These are phyloP conservation scores for Mormoops blainvillei DNA, from an alignment of 2,113 vertebrate genomes.

Conservation along the genomic window DNA sequence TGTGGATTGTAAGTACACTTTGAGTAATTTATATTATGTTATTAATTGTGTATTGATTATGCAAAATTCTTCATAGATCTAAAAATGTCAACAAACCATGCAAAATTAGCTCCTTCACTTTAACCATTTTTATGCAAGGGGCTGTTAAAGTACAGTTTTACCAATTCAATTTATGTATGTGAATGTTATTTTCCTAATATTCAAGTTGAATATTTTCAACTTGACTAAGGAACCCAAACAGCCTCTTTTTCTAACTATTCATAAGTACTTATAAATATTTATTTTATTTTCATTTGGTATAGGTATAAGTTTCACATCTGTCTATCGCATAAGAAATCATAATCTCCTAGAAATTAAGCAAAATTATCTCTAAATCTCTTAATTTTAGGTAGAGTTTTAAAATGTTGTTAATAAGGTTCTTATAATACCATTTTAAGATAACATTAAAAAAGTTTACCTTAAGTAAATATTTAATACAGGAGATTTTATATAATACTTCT, in stretches of 20 bases:
- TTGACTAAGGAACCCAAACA: not conserved
- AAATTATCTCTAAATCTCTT: not conserved
- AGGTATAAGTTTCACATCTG: not conserved
- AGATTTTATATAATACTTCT: not conserved
- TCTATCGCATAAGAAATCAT: not conserved
- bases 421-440: not conserved
- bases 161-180: not conserved
- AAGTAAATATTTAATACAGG: not conserved
- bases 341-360: not conserved
- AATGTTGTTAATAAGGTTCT: not conserved
- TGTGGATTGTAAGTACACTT: conserved; percentile 90
- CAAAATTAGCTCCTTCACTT: not conserved
- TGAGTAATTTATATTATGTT: not conserved
- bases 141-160: not conserved
- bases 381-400: not conserved
- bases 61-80: not conserved
- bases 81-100: not conserved
- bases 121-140: not conserved
- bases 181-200: not conserved
- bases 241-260: not conserved
- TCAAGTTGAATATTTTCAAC: not conserved
- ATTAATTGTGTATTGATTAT: not conserved
- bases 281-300: not conserved
- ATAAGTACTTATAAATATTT: not conserved
- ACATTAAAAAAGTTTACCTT: not conserved